phyloP scores from a whole-genome alignment of 2,888 invertebrate genomes.

The Polydrusus pterygomalis region DNA sequence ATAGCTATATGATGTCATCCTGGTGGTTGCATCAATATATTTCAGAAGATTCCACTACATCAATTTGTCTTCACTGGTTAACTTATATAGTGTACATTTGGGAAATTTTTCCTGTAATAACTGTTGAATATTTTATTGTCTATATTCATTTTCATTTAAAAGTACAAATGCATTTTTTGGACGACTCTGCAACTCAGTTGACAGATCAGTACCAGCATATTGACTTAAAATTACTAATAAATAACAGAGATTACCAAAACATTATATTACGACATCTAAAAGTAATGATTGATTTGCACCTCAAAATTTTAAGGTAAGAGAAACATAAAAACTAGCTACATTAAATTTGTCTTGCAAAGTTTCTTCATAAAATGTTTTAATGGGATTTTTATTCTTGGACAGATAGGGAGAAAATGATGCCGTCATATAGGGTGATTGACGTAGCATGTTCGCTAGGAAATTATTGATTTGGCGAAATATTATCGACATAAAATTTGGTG shows the following conservation, averaged over 20 bases:
- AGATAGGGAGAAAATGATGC: no score
- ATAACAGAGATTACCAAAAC: background rate
- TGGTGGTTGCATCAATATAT: background rate
- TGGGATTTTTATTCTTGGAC: no score
- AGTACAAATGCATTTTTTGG: background rate
- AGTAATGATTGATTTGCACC: background rate
- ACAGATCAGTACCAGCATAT: background rate
- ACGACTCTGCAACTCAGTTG: background rate
- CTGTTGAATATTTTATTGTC: background rate
- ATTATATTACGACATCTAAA: background rate
- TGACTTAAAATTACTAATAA: background rate
- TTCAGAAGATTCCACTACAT: background rate
- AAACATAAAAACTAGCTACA: background rate
- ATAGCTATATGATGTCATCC: background rate
- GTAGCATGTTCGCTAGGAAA: no score
- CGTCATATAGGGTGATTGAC: no score
- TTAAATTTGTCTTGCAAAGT: no score
- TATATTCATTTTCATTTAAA: slow-evolving; percentile 5
- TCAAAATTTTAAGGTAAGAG: slow-evolving; percentile 8
- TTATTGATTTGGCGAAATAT: no score
- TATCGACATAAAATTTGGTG: no score
- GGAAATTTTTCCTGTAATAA: background rate
- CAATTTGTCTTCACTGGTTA: background rate
- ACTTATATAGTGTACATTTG: background rate
- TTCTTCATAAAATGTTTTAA: no score